Conservation (phyloP, 1,140 invertebrate species). For the Medauroidea extradentata region DNA sequence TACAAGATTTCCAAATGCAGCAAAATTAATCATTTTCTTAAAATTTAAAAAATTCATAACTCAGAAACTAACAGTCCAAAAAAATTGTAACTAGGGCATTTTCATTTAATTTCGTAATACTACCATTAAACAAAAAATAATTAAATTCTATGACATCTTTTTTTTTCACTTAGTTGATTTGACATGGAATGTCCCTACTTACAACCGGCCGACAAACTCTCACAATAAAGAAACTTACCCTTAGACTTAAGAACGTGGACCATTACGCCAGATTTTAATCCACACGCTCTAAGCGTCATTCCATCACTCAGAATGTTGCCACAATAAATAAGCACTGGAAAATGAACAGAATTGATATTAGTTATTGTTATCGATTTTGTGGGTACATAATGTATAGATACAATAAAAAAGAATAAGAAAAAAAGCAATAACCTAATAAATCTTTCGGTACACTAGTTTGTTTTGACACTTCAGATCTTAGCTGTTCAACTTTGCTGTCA, state of each 20-base stretch:
- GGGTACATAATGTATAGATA: neutral
- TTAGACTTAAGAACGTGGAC: slow-evolving; percentile 48
- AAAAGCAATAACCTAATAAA: slow-evolving; percentile 41
- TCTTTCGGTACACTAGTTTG: slow-evolving; percentile 44
- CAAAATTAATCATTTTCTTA: no score
- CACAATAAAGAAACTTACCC: slow-evolving; percentile 26
- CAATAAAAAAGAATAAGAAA: neutral
- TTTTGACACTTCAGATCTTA: slow-evolving; percentile 44
- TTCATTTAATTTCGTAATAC: no score
- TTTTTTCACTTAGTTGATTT: no score
- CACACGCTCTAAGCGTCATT: slow-evolving; percentile 44
- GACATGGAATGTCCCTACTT: no score
- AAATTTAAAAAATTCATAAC: no score
- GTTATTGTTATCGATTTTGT: neutral
- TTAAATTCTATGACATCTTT: no score
- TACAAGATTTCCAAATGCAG: no score
- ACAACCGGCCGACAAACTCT: no score
- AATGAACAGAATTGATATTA: slow-evolving; percentile 11
- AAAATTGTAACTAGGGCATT: no score
- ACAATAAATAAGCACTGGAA: slow-evolving; percentile 50
- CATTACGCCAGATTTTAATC: slow-evolving; percentile 49
- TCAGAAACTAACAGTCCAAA: no score
- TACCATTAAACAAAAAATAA: no score
- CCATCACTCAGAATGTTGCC: slow-evolving; percentile 50
- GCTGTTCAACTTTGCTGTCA: slow-evolving; percentile 46